Conservation (phyloP, 2,888 invertebrate species). For the Synergus umbraculus region DNA sequence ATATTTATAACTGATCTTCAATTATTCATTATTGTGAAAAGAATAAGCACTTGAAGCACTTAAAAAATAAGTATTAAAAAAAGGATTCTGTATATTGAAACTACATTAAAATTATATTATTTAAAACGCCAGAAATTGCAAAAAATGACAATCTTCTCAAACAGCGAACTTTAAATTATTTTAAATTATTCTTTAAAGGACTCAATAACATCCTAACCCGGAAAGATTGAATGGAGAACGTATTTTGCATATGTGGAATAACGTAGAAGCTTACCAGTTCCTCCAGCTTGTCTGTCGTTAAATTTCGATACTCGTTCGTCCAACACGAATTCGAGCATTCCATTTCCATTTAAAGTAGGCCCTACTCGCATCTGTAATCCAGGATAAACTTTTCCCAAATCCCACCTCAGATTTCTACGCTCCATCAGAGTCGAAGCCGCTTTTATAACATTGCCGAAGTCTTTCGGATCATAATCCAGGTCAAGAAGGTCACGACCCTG, state of each 20-base stretch:
- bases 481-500: slow-evolving; percentile 83
- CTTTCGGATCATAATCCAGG: slow-evolving; percentile 86
- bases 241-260: slow-evolving; percentile 5
- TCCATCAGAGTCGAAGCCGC: slow-evolving; percentile 79
- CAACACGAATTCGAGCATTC: slow-evolving; percentile 86
- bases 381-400: slow-evolving; percentile 85
- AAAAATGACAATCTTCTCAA: not conserved
- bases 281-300: slow-evolving; percentile 29
- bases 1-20: not conserved
- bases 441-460: slow-evolving; percentile 81
- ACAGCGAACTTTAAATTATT: not conserved
- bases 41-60: not conserved
- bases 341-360: slow-evolving; percentile 84
- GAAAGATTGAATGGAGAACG: not conserved
- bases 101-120: not conserved
- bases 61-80: not conserved
- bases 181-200: not conserved
- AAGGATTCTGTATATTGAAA: not conserved
- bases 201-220: not conserved
- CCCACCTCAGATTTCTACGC: slow-evolving; percentile 86
- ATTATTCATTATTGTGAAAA: not conserved
- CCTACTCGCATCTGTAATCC: slow-evolving; percentile 87
- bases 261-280: slow-evolving; percentile 14
- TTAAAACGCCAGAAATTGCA: too few relatives aligned
- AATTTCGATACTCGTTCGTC: slow-evolving; percentile 76